A percentile compares a stretch with the other conserved stretches of the same genome.
These are phyloP conservation scores for Caenorhabditis doughertyi DNA, from an alignment of 2,888 invertebrate genomes.

Conservation along the genomic window DNA sequence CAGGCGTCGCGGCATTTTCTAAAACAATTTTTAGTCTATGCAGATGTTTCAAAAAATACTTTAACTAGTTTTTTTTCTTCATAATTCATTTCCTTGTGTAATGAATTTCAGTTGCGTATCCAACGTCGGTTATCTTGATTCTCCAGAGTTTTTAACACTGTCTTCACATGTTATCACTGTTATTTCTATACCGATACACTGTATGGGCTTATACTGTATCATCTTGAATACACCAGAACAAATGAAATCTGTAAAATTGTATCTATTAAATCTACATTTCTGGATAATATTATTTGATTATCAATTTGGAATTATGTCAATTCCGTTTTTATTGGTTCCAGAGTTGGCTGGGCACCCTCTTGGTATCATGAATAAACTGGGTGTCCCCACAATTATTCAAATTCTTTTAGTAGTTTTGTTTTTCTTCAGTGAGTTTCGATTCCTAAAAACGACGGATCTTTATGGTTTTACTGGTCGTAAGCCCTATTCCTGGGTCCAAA, in stretches of 20 bases:
- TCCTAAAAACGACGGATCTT: too few species aligned
- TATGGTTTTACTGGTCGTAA: too few species aligned
- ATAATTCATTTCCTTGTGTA: too few species aligned
- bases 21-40: too few species aligned
- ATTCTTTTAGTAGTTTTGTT: not conserved
- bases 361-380: not conserved
- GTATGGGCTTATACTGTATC: not conserved
- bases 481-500: too few species aligned
- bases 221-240: not conserved
- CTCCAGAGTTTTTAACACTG: not conserved
- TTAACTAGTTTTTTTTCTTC: too few species aligned
- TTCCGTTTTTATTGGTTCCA: not conserved
- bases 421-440: not conserved
- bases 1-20: too few species aligned
- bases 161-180: not conserved
- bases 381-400: not conserved
- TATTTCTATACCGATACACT: not conserved
- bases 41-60: too few species aligned
- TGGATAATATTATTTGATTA: constrained; percentile 16
- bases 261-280: not conserved
- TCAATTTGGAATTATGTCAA: not conserved
- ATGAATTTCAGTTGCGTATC: not conserved
- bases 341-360: not conserved
- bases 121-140: not conserved
- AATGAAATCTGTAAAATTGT: constrained; percentile 4